Evolutionary conservation across 2,113 vertebrate genomes (phyloP).

Genomic region (Hoplias malabaricus): DNA sequence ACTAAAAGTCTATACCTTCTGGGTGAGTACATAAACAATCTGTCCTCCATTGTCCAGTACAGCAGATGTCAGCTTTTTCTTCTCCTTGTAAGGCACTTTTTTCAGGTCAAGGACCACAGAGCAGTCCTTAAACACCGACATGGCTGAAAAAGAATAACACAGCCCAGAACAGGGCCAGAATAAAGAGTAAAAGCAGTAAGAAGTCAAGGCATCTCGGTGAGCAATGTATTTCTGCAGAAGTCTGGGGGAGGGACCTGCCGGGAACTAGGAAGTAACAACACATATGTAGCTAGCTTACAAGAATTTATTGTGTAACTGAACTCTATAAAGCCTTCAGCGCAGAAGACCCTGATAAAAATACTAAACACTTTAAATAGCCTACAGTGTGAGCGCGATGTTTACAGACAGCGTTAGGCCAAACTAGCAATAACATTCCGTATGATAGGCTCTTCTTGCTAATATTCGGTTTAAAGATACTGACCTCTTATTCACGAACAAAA

Average conservation of each 20-base stretch:
- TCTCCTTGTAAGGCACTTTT: conserved; percentile 67
- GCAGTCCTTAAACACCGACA: conserved; percentile 74
- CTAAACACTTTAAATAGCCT: background rate
- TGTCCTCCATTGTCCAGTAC: conserved; percentile 75
- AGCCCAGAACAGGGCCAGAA: background rate
- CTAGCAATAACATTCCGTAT: too few species aligned
- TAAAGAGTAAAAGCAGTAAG: background rate
- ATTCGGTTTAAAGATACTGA: too few species aligned
- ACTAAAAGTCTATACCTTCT: conserved; percentile 64
- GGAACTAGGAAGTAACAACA: background rate
- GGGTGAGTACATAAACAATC: conserved; percentile 73
- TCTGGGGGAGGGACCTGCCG: background rate
- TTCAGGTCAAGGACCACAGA: conserved; percentile 77
- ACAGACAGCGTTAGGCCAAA: too few species aligned
- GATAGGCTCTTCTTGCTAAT: too few species aligned
- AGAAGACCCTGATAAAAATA: background rate
- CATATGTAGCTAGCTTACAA: background rate
- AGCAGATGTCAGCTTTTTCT: conserved; percentile 67
- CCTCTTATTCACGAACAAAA: too few species aligned
- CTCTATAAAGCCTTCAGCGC: background rate
- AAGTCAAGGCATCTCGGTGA: background rate
- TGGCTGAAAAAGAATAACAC: conserved; percentile 18
- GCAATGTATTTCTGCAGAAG: too few species aligned
- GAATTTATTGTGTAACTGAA: background rate
- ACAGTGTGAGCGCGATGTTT: too few species aligned